Evolutionary conservation across 2,888 invertebrate genomes (phyloP).

Genomic region (Mythimna impura): DNA sequence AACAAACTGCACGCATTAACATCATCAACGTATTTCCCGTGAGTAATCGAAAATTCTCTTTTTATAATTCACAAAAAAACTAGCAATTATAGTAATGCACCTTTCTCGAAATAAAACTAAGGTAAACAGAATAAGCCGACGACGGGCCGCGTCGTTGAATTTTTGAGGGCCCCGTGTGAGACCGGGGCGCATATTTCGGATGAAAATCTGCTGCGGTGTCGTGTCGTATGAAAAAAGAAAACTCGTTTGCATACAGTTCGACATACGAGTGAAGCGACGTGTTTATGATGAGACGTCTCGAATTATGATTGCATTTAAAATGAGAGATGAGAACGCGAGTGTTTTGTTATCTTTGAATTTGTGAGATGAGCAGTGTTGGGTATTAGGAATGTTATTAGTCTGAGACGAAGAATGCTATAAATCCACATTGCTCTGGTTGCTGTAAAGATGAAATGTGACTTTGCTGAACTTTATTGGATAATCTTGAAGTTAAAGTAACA

Average conservation of each 20-base stretch:
- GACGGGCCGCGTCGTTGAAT: conserved; percentile 80
- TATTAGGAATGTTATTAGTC: conserved; percentile 20
- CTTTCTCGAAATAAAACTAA: conserved; percentile 46
- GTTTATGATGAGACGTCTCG: conserved; percentile 34
- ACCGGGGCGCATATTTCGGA: conserved; percentile 79
- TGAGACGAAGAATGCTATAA: not conserved
- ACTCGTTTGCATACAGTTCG: conserved; percentile 70
- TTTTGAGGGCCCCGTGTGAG: conserved; percentile 85
- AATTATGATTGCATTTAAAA: conserved; percentile 57
- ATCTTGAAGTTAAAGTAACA: no score
- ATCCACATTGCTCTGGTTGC: not conserved
- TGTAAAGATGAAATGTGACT: not conserved
- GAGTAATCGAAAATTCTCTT: conserved; percentile 5
- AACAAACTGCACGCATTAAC: not conserved
- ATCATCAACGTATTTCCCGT: conserved; percentile 20
- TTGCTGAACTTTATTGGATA: not conserved
- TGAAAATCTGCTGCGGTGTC: conserved; percentile 80
- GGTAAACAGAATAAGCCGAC: conserved; percentile 75
- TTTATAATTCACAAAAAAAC: conserved; percentile 28
- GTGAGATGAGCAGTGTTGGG: not conserved
- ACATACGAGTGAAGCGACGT: conserved; percentile 58
- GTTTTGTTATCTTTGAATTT: conserved; percentile 40
- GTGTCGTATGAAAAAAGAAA: conserved; percentile 80
- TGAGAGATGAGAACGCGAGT: conserved; percentile 16
- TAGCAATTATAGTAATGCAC: conserved; percentile 60